Percentiles rank a stretch among this genome's conserved stretches.
These are phyloP conservation scores for Mobula birostris DNA, from an alignment of 2,113 vertebrate genomes.

Conservation along the genomic window DNA sequence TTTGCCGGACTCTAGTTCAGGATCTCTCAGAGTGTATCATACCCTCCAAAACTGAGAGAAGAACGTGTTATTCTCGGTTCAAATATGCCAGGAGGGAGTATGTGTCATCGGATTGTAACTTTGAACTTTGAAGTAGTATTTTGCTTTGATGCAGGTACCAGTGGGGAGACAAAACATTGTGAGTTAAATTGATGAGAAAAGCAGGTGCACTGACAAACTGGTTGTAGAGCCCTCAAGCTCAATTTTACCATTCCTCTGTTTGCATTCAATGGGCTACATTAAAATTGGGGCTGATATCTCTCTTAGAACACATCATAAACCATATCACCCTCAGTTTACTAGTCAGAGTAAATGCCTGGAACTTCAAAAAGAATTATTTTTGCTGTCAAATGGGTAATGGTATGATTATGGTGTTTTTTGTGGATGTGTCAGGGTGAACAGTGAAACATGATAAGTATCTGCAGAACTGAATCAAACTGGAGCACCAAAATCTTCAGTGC, in stretches of 20 bases:
- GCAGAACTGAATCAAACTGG: background rate
- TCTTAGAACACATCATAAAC: background rate
- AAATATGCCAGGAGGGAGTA: background rate
- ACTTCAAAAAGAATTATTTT: background rate
- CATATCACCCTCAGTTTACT: background rate
- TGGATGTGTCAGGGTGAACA: background rate
- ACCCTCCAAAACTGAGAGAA: background rate
- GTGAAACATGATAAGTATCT: slow-evolving; percentile 29
- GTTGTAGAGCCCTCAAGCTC: background rate
- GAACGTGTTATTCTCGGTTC: background rate
- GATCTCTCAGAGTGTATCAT: background rate
- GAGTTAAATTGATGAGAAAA: background rate
- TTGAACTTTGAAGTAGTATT: background rate
- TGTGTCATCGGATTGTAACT: background rate
- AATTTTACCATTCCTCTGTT: background rate
- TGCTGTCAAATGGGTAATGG: background rate
- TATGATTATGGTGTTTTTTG: background rate
- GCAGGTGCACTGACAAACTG: background rate
- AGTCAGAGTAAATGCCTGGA: background rate
- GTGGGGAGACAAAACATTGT: background rate
- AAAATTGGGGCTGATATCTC: background rate
- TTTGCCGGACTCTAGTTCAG: background rate
- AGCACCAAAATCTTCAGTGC: background rate
- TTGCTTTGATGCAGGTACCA: background rate
- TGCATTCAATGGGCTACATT: background rate